These are phyloP conservation scores for Agonopterix heracliana DNA, from an alignment of 2,888 invertebrate species.

Conservation along the genomic window DNA sequence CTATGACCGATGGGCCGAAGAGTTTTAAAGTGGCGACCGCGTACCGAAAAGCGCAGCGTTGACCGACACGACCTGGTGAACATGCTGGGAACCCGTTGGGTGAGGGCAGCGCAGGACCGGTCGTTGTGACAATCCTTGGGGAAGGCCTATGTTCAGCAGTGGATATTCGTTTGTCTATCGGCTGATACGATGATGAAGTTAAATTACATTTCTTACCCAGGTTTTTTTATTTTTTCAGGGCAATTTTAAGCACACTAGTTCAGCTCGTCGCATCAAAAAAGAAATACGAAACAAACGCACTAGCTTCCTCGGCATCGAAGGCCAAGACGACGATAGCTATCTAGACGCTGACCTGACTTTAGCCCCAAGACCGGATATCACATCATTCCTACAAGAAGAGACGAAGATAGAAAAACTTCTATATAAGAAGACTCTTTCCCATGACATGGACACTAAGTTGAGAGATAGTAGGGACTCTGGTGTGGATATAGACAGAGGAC, in stretches of 20 bases:
- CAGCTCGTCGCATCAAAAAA: slow-evolving; percentile 90
- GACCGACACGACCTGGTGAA: too few species aligned
- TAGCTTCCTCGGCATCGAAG: slow-evolving; percentile 90
- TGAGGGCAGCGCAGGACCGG: too few species aligned
- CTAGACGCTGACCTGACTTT: slow-evolving; percentile 81
- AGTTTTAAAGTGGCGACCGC: too few species aligned
- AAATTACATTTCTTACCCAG: too few species aligned
- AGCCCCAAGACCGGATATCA: slow-evolving; percentile 87
- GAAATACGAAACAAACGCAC: slow-evolving; percentile 89
- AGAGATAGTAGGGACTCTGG: slow-evolving; percentile 87
- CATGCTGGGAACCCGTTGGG: too few species aligned
- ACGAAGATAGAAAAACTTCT: slow-evolving; percentile 85
- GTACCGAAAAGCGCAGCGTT: too few species aligned
- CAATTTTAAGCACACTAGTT: slow-evolving; percentile 84
- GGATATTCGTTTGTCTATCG: too few species aligned
- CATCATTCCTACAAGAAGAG: slow-evolving; percentile 86
- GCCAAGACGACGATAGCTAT: slow-evolving; percentile 80
- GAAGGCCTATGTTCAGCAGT: too few species aligned
- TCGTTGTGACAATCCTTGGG: too few species aligned
- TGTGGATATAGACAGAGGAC: slow-evolving; percentile 80
- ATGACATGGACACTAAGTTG: slow-evolving; percentile 80
- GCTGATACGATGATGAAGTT: too few species aligned
- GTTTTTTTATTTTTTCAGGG: slow-evolving; percentile 40
- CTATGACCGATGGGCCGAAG: too few species aligned
- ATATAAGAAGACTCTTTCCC: slow-evolving; percentile 82